Evolutionary conservation across 2,797 vertebrate species (phyloP), one percentile per base, ranked within the genome.

Genomic region (Benthosema pterotum): DNA sequence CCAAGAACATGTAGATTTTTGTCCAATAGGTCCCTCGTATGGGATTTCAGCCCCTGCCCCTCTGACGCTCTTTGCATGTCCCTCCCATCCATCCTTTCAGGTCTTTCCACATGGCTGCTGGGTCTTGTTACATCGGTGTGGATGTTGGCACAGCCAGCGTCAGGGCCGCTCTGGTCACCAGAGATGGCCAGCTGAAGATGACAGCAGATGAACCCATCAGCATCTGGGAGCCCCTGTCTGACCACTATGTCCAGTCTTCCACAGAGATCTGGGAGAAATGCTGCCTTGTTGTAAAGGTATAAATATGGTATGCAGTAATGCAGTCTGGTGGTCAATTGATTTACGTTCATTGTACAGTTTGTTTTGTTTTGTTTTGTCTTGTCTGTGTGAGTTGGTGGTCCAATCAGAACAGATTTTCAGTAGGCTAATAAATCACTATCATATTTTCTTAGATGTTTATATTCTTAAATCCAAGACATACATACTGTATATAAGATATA

Each of bases 81-180:
- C 22, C 22, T 3, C 5, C 22, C 22, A 22, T 22, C 22, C 22
- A 25, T 25, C 22, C 22, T 3, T 25, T 25, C 22, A 25, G 63
- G 53, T 25, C 1, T 1, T 19, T 13, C 53, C 67, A 52, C 57
- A 89, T 90, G 86, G 83, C 69, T 25, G 83, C 69, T 25, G 25
- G 13, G n/a, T 5, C 42, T 3, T 98, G 87, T 72, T 99, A 96
- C 0, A 85, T 99, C 13, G 97, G 96, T 0, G 91, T 99, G 62
- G 97, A 99, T 0, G 96, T 98, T 71, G 97, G 97, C 52, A 96
- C 95, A 0, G 89, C 89, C 66, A 97, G 97, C 3, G 96, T 97
- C 14, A 93, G 97, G 0, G 97, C 96, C 0, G 97, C 97, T 0
- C 90, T 99, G 77, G 95, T 98, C 61, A 94, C 95, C 2, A 84